These are phyloP conservation scores for Martes flavigula DNA, from an alignment of 2,797 vertebrate species.

Conservation along the genomic window DNA sequence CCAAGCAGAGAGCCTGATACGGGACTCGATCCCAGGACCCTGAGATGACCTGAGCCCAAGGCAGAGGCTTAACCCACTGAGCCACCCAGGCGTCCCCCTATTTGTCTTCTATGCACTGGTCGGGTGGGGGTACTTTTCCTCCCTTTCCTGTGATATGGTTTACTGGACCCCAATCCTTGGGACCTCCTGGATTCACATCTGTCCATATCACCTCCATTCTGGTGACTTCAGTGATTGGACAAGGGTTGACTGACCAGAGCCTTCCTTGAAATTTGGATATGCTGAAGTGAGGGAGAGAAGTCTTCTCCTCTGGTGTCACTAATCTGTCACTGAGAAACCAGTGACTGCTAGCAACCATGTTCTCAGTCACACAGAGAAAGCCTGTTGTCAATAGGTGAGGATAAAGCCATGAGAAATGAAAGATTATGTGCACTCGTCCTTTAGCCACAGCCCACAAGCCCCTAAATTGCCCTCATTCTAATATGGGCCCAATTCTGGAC, in stretches of 20 bases:
- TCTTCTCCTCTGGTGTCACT: background rate
- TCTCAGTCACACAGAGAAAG: background rate
- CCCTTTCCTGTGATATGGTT: background rate
- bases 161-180: background rate
- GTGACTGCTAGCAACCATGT: background rate
- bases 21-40: too few relatives aligned
- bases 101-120: background rate
- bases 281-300: background rate
- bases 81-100: background rate
- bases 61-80: too few relatives aligned
- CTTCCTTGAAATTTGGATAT: background rate
- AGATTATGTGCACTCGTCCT: background rate
- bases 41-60: too few relatives aligned
- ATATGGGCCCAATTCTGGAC: background rate
- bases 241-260: background rate
- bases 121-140: background rate
- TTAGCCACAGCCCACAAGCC: background rate
- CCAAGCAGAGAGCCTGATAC: too few relatives aligned
- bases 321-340: background rate
- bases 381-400: background rate
- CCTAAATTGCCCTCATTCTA: background rate
- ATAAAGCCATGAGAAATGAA: background rate
- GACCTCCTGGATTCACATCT: background rate
- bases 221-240: background rate
- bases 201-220: background rate